Base-by-base conservation (phyloP, 2,113 vertebrate genomes). In the Anarrhichthys ocellatus region DNA sequence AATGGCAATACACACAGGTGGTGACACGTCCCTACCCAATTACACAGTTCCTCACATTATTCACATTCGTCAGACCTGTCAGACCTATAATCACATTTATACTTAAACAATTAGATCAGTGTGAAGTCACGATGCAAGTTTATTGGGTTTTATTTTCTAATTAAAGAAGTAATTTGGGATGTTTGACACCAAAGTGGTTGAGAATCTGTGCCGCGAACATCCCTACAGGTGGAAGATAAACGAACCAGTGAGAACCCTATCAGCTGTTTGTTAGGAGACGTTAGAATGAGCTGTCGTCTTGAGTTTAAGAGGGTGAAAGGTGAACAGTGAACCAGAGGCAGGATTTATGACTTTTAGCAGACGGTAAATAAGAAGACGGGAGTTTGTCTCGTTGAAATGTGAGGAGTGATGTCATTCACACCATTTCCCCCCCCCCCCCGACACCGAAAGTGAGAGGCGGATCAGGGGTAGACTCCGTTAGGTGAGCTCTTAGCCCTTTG, bases 401-500 rank as follows among this genome's bases (percentile, higher is more conserved):
- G 87, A 93, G 89, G 76, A 88, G 78, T 91, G 93, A 94, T 92
- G 92, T 93, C 91, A 91, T 84, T 78, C 75, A 76, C 76, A 86
- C 74, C 27, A 56, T 71, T 89, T 83, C 66, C 66, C 66, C 66
- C 27, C 27, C 27, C 27, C 83, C 63, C 63, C 58, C 62, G 40
- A 85, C 90, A 81, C 71, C 50, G 89, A 93, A 89, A 92, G 89
- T 78, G 81, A 91, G 92, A 89, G 90, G 83, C 58, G 32, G 84
- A 76, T 52, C 74, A 18, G 85, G 78, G 82, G 88, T 73, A 85
- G 72, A 85, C 80, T 77, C 74, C 42, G 66, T 92, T 91, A 93
- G 92, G 81, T 83, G 88, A 88, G 85, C 69, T 72, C 84, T 64
- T 32, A 78, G 75, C 40, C 87, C 86, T 89, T 90, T 83, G 82